phyloP scores from a whole-genome alignment of 2,888 invertebrate species.

The Xestia c-nigrum region DNA sequence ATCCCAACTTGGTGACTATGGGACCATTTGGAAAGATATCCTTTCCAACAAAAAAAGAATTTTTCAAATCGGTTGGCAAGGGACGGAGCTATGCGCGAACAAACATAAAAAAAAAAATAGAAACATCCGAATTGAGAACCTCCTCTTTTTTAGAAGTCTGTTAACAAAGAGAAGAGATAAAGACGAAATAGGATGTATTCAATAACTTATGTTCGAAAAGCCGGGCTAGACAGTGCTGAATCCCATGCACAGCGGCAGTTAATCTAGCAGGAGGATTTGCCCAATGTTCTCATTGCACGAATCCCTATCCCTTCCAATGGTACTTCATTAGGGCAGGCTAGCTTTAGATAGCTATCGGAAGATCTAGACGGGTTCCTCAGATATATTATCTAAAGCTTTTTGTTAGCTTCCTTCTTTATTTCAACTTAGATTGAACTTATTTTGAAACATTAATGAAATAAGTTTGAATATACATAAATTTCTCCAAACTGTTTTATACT shows the following conservation, averaged over 20 bases:
- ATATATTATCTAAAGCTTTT: conserved; percentile 49
- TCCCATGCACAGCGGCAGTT: conserved; percentile 28
- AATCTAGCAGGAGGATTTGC: conserved; percentile 48
- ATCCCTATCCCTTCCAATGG: conserved; percentile 38
- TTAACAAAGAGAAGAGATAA: neutral
- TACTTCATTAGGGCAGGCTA: conserved; percentile 43
- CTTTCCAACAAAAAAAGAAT: no score
- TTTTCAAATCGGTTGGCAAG: no score
- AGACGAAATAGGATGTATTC: neutral
- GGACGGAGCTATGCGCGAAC: no score
- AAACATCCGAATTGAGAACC: no score
- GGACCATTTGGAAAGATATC: no score
- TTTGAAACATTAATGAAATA: conserved; percentile 66
- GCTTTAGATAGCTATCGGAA: conserved; percentile 27
- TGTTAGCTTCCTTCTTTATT: conserved; percentile 40
- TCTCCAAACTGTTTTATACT: conserved; percentile 53
- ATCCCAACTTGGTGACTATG: no score
- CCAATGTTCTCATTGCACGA: conserved; percentile 45
- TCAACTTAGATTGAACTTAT: conserved; percentile 55
- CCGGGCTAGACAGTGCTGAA: conserved; percentile 31
- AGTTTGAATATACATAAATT: conserved; percentile 67
- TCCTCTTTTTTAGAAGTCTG: no score
- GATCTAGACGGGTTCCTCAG: conserved; percentile 35
- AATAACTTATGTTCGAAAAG: conserved; percentile 32
- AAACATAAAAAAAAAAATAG: no score